Evolutionary conservation across 2,888 invertebrate species (phyloP), one percentile per base, ranked within the genome.

Genomic region (Vesta saturnalis): DNA sequence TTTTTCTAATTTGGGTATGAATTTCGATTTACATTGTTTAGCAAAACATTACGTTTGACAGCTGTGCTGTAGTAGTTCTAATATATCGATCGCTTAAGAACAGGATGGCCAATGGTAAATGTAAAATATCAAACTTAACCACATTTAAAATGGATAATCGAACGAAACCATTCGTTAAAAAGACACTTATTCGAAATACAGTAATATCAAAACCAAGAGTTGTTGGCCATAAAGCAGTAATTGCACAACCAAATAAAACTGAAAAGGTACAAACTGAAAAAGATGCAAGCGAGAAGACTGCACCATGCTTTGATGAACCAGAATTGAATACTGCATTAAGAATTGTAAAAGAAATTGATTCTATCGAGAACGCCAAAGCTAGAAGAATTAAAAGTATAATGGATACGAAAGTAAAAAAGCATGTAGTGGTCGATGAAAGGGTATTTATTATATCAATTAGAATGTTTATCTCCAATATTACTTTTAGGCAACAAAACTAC

Each of bases 401-500:
- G 1, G 66, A 70, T 35, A 18, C 71, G 8, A 64, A 62, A 54
- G 71, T 60, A 66, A 72, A 59, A 43, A 65, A 67, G 58, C 58
- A 63, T 56, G 39, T 67, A 15, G 60, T 65, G 8, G 4, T 73
- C 3, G 69, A 64, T 15, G 74, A 74, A 56, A 71, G 69, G 65
- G 69, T 62, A 52, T 30, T 18, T 1, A 39, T 14, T 18, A 30
- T 15, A 6, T 18, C 46, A 30, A 16, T 10, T 19, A 39, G 21
- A 30, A 12, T 35, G 4, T 58, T 6, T 12, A 19, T 58, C 4
- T 10, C 18, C 19, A 23, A 30, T 5, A 16, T 16, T 64, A 19
- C 6, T 73, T 77, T 5, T 47, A 79, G 79, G 67, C 76, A 6
- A 73, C 78, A 18, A 77, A 73, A 61, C 71, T 72, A 63, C 66